Evolutionary conservation across 1,140 invertebrate genomes (phyloP), one percentile per base, ranked within the genome.

Genomic region (Drosophila dunni): DNA sequence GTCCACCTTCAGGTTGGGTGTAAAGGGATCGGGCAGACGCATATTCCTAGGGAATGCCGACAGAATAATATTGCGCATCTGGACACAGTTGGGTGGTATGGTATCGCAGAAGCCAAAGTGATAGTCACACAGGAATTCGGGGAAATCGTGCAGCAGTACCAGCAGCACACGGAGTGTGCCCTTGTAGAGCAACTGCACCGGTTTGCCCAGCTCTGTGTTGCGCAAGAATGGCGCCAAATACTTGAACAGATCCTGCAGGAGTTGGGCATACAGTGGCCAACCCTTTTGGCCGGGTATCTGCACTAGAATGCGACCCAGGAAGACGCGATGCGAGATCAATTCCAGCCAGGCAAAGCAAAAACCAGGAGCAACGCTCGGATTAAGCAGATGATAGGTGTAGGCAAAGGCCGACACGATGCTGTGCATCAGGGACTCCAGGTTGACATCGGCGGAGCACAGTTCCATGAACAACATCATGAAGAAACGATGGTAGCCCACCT

Each of bases 91-190:
- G 0, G 98, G 97, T 72, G 99, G 98, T 86, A 99, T 99, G 45
- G 98, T 98, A 93, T 99, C 99, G 93, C 99, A 99, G 93, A 99
- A 99, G n/a, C 97, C 97, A 91, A 99, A 99, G 92, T 99, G 98
- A 92, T 99, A 99, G 90, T 99, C 99, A 91, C 98, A 99, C 20
- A 99, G 94, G 91, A 99, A 99, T 92, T 99, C 99, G 0, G 99
- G 99, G 92, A 99, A 99, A 93, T 99, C 99, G 90, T 99, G 98
- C 2, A 99, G 94, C 10, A 99, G 93, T 0, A 99, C 98, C 10
- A 99, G 93, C n/a, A 99, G 93, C 0, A 99, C 97, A 67, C 98
- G 94, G 7, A 99, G 93, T 4, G 98, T 99, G 50, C 98, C 99
- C 93, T 98, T 99, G 93, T 99, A 99, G 1, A 99, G 93, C 48